A percentile compares a stretch with the other conserved stretches of the same genome.
Evolutionary conservation across 2,113 vertebrate genomes (phyloP).

Genomic region (Climacteris rufus): DNA sequence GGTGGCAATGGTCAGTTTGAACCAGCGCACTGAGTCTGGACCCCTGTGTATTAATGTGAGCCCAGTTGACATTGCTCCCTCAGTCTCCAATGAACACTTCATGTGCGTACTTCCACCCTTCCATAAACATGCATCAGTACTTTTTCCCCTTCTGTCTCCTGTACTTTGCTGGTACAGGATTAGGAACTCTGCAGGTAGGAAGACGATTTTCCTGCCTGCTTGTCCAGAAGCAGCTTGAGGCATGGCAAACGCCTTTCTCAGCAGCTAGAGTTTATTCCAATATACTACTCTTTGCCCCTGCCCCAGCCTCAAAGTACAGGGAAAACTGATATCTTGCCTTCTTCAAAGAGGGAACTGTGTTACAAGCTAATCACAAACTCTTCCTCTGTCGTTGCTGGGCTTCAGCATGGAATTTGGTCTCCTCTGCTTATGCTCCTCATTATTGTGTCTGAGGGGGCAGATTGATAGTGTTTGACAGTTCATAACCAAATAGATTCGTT

Average conservation of each 20-base stretch:
- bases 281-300: not conserved
- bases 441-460: not conserved
- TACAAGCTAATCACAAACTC: not conserved
- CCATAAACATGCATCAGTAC: not conserved
- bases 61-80: rapidly evolving
- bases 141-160: not conserved
- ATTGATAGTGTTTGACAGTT: not conserved
- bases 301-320: not conserved
- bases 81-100: not conserved
- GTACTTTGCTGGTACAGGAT: not conserved
- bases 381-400: not conserved
- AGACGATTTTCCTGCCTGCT: not conserved
- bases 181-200: not conserved
- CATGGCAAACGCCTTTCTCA: not conserved
- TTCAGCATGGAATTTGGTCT: not conserved
- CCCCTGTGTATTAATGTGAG: not conserved
- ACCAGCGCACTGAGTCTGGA: not conserved
- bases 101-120: not conserved
- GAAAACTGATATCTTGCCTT: not conserved
- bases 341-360: not conserved
- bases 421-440: rapidly evolving
- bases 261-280: not conserved
- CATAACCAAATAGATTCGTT: not conserved
- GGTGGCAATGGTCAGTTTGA: not conserved
- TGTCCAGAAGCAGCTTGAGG: not conserved